A percentile compares a stretch with the other conserved stretches of the same genome.
These are phyloP conservation scores for Polymixis flavicincta DNA, from an alignment of 2,888 invertebrate genomes.

Conservation along the genomic window DNA sequence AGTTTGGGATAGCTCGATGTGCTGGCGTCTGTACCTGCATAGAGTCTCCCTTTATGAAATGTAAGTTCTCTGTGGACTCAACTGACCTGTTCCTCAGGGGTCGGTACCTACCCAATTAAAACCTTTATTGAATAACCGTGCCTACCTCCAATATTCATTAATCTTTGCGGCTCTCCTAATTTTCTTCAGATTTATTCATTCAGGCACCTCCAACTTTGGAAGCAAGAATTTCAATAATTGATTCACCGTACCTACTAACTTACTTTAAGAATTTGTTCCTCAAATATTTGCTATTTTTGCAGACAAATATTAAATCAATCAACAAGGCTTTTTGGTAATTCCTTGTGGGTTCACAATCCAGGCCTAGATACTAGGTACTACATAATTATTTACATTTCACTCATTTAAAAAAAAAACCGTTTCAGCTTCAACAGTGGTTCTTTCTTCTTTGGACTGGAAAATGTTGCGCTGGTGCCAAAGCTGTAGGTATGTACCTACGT, in stretches of 20 bases:
- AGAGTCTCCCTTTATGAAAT: too few relatives aligned
- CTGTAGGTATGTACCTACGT: background rate
- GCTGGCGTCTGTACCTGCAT: too few relatives aligned
- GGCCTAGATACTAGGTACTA: too few relatives aligned
- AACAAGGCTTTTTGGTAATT: background rate
- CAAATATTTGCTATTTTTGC: slow-evolving; percentile 46
- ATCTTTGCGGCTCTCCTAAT: background rate
- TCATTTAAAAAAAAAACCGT: too few relatives aligned
- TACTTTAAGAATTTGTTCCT: slow-evolving; percentile 21
- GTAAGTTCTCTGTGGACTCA: too few relatives aligned
- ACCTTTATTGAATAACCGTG: background rate
- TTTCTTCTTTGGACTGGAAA: background rate
- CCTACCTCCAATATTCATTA: slow-evolving; percentile 6
- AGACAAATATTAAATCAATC: background rate
- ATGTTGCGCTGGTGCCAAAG: background rate
- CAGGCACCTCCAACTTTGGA: slow-evolving; percentile 13
- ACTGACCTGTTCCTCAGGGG: too few relatives aligned
- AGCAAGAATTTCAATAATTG: slow-evolving; percentile 49
- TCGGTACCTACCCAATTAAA: background rate
- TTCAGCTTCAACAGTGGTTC: background rate
- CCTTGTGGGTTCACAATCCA: background rate
- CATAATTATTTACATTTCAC: too few relatives aligned
- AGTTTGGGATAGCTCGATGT: too few relatives aligned
- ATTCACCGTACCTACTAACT: slow-evolving; percentile 34
- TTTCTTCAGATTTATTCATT: slow-evolving; percentile 24